These are phyloP conservation scores for Darwinula stevensoni DNA, from an alignment of 2,888 invertebrate genomes.

Conservation along the genomic window DNA sequence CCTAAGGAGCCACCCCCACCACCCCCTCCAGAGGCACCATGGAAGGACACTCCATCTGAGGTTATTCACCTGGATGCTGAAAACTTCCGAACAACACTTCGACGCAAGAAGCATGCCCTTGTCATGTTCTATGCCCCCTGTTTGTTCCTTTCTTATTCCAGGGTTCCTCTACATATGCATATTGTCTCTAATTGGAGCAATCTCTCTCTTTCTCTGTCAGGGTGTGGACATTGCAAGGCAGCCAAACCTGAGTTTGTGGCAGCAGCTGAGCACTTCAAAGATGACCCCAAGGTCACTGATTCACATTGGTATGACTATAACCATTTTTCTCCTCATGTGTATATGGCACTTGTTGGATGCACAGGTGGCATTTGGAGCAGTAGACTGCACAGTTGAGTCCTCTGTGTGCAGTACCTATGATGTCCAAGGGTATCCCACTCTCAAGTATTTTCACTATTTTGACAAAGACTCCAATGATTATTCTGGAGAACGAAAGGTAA, in stretches of 20 bases:
- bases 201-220: too few species aligned
- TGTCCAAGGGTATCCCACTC: slow-evolving; percentile 53
- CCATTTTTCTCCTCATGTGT: too few species aligned
- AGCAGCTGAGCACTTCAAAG: slow-evolving; percentile 40
- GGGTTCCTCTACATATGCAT: not conserved
- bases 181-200: too few species aligned
- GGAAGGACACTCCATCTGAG: slow-evolving; percentile 38
- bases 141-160: slow-evolving; percentile 21
- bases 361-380: slow-evolving; percentile 48
- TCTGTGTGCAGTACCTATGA: slow-evolving; percentile 34
- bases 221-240: slow-evolving; percentile 72
- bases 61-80: slow-evolving; percentile 44
- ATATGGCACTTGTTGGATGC: too few species aligned
- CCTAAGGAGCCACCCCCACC: slow-evolving; percentile 52
- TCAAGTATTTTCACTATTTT: slow-evolving; percentile 55
- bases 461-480: slow-evolving; percentile 34
- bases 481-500: slow-evolving; percentile 38
- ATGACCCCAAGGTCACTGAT: slow-evolving; percentile 44
- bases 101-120: slow-evolving; percentile 56
- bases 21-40: slow-evolving; percentile 45
- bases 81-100: slow-evolving; percentile 36
- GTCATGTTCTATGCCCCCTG: slow-evolving; percentile 82
- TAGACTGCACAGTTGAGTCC: slow-evolving; percentile 40
- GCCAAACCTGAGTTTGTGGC: slow-evolving; percentile 48
- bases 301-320: too few species aligned